Evolutionary conservation across 1,140 invertebrate species (phyloP), one percentile per base, ranked within the genome.

Genomic region (Ptiloglossa arizonensis): DNA sequence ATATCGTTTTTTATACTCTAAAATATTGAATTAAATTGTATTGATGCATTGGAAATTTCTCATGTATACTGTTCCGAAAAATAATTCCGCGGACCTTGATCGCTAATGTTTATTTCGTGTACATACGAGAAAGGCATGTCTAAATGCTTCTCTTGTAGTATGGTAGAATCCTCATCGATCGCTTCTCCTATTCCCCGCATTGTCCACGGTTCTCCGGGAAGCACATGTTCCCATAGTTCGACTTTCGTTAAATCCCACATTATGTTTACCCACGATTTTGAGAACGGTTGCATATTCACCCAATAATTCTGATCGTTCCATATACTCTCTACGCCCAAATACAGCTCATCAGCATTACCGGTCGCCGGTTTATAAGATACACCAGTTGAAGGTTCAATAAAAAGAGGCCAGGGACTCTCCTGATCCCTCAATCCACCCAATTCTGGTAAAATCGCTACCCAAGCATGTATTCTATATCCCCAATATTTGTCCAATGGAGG

Each of bases 241-340:
- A 93, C 75, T 59, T 96, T 93, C 2, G 80, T 89, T 6, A 97
- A 90, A 79, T 97, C 93, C 92, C 94, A 96, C 11, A 92, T 90
- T 5, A 95, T 85, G 0, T 93, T 50, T 3, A 73, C 78, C 27
- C 93, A 90, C 22, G 92, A 93, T 17, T 93, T 87, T 0, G 88
- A 89, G 72, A 93, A 94, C 32, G 93, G 92, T 90, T 96, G 95
- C 93, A 96, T 93, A 91, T 97, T 95, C 22, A 96, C 94, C 95
- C 97, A 98, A 92, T 97, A 98, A 92, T 98, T 98, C 56, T 94
- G 89, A 86, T 98, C 92, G 87, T 98, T 98, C 95, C 97, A 98
- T 56, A 98, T 90, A 77, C 95, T 95, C 82, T 98, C 97, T 11
- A 98, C 93, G 0, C 95, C 94, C 35, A 96, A 94, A 86, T 98